Percentiles rank a stretch among this genome's conserved stretches.
Conservation (phyloP, 2,113 vertebrate species). For the Phylloscopus whistleri region DNA sequence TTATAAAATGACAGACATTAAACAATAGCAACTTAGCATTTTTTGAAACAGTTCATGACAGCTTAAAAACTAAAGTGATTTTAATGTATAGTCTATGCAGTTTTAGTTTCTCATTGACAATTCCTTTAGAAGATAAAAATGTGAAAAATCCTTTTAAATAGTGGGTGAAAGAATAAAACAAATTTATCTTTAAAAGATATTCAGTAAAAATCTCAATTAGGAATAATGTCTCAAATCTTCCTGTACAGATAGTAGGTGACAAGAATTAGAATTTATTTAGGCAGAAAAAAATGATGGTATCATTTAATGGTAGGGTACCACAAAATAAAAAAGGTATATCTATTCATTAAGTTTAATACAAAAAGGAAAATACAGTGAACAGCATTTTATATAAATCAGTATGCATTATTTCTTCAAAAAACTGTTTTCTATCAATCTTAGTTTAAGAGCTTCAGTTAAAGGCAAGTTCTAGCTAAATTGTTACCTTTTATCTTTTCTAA, state of each 20-base stretch:
- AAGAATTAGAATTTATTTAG: constrained; percentile 82
- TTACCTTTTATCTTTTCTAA: constrained; percentile 60
- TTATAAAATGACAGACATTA: constrained; percentile 92
- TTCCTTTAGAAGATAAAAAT: constrained; percentile 86
- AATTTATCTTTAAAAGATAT: constrained; percentile 86
- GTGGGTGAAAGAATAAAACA: constrained; percentile 86
- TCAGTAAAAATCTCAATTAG: constrained; percentile 85
- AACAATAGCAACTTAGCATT: constrained; percentile 88
- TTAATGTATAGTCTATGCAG: constrained; percentile 87
- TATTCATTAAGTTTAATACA: constrained; percentile 79
- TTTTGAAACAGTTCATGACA: constrained; percentile 87
- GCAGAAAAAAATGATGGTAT: constrained; percentile 74
- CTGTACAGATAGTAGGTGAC: constrained; percentile 75
- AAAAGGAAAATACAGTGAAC: constrained; percentile 73
- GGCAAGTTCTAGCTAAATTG: constrained; percentile 50
- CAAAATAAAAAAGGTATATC: constrained; percentile 77
- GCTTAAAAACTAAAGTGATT: constrained; percentile 90
- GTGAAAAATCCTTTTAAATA: constrained; percentile 89
- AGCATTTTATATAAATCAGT: constrained; percentile 75
- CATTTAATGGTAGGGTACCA: constrained; percentile 80
- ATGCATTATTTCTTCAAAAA: constrained; percentile 72
- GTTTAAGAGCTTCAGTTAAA: constrained; percentile 68
- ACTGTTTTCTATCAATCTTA: constrained; percentile 74
- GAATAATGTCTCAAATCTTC: constrained; percentile 80
- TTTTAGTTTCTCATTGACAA: constrained; percentile 86